Evolutionary conservation across 2,888 invertebrate genomes (phyloP).

Genomic region (Hypercompe scribonia): DNA sequence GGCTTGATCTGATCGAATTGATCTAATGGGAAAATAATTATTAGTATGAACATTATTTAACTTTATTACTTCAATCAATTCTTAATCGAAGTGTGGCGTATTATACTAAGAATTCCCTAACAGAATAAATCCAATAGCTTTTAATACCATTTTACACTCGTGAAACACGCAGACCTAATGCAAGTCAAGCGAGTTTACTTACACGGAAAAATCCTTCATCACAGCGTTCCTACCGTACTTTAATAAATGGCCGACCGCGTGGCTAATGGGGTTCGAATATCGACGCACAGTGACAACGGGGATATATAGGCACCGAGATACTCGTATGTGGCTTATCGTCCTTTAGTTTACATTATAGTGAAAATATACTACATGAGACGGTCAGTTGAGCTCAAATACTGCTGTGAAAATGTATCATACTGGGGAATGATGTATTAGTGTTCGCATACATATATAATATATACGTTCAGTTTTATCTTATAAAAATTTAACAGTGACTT

Average conservation of each 20-base stretch:
- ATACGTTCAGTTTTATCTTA: too few species aligned
- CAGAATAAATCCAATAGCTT: constrained; percentile 10
- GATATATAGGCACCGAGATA: background rate
- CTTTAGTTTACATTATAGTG: background rate
- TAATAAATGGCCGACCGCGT: constrained; percentile 56
- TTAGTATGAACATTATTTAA: too few species aligned
- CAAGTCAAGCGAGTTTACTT: constrained; percentile 61
- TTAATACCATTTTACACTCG: constrained; percentile 28
- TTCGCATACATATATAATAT: too few species aligned
- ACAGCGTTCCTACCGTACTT: constrained; percentile 49
- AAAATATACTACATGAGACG: background rate
- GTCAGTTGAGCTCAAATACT: background rate
- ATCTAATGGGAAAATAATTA: too few species aligned
- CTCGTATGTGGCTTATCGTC: constrained; percentile 4
- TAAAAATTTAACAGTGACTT: too few species aligned
- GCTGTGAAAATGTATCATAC: background rate
- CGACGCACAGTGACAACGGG: constrained; percentile 11
- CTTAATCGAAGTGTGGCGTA: background rate
- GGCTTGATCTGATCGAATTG: too few species aligned
- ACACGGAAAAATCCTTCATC: constrained; percentile 57
- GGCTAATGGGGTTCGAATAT: constrained; percentile 27
- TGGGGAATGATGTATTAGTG: background rate
- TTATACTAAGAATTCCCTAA: constrained; percentile 10
- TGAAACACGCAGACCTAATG: constrained; percentile 50
- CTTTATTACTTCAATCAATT: background rate